Evolutionary conservation across 92 coral and sea anemone species (phyloP).

Genomic region (Ricordea florida): DNA sequence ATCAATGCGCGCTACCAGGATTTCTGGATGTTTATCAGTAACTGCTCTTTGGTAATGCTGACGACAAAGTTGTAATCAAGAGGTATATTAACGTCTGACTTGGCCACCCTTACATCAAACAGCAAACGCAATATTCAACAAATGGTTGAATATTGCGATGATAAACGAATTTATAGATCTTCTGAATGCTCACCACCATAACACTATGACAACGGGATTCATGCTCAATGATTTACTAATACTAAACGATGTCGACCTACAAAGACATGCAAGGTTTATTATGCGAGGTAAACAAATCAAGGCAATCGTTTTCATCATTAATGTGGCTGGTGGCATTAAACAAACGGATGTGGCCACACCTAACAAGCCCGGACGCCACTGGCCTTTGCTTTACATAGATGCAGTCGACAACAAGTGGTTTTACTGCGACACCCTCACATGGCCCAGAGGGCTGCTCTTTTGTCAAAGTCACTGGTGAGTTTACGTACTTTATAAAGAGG

Average conservation of each 20-base stretch:
- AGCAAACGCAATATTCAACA: no score
- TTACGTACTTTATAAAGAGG: no score
- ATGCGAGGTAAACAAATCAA: constrained; percentile 9
- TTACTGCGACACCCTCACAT: constrained; percentile 47
- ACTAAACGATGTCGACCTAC: constrained; percentile 8
- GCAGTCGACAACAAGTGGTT: constrained; percentile 7
- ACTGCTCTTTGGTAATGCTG: constrained; percentile 7
- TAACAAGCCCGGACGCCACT: constrained; percentile 45
- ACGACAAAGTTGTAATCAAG: constrained; percentile 21
- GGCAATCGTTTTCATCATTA: constrained; percentile 33
- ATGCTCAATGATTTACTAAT: constrained; percentile 21
- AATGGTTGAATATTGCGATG: constrained; percentile 44
- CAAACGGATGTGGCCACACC: constrained; percentile 34
- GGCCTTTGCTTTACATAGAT: constrained; percentile 45
- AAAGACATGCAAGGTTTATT: background rate
- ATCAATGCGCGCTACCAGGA: no score
- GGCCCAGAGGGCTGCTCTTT: no score
- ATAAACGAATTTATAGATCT: constrained; percentile 27
- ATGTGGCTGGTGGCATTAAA: constrained; percentile 34
- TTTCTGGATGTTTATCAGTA: constrained; percentile 12
- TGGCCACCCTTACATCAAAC: constrained; percentile 47
- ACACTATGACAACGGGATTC: constrained; percentile 25
- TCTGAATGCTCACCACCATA: constrained; percentile 1
- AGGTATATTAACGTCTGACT: constrained; percentile 30
- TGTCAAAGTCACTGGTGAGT: no score